These are phyloP conservation scores for Metallyticus violacea DNA, from an alignment of 2,888 invertebrate genomes.

Conservation along the genomic window DNA sequence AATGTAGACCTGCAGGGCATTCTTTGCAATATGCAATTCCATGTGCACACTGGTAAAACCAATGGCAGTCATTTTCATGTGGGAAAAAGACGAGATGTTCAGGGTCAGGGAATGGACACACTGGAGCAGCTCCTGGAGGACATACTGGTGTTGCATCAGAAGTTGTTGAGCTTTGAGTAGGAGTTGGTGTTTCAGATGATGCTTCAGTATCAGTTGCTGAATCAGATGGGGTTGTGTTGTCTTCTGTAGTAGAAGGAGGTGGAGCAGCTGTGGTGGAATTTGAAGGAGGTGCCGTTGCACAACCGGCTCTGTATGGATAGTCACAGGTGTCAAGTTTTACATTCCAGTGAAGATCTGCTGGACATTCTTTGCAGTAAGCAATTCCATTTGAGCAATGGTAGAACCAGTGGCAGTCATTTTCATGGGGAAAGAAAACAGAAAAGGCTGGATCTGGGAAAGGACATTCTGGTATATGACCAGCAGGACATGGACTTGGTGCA, in stretches of 20 bases:
- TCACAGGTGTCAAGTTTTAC: neutral
- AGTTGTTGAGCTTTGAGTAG: neutral
- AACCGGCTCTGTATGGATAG: neutral
- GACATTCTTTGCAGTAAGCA: neutral
- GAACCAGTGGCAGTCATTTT: neutral
- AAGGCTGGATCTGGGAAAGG: neutral
- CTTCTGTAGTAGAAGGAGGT: neutral
- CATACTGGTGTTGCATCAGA: neutral
- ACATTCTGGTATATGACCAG: neutral
- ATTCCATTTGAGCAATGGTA: neutral
- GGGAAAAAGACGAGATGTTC: neutral
- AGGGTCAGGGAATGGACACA: neutral
- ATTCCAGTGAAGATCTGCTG: neutral
- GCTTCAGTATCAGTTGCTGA: neutral
- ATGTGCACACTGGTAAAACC: neutral
- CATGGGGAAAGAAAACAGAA: neutral
- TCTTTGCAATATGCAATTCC: neutral
- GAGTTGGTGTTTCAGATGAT: neutral
- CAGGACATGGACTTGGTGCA: neutral
- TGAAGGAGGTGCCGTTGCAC: neutral
- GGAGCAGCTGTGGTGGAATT: neutral
- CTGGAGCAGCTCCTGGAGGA: neutral
- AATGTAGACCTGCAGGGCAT: neutral
- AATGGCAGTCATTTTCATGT: neutral
- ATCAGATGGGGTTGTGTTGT: neutral